phyloP scores from a whole-genome alignment of 2,888 invertebrate genomes.

The Tachina lurida region DNA sequence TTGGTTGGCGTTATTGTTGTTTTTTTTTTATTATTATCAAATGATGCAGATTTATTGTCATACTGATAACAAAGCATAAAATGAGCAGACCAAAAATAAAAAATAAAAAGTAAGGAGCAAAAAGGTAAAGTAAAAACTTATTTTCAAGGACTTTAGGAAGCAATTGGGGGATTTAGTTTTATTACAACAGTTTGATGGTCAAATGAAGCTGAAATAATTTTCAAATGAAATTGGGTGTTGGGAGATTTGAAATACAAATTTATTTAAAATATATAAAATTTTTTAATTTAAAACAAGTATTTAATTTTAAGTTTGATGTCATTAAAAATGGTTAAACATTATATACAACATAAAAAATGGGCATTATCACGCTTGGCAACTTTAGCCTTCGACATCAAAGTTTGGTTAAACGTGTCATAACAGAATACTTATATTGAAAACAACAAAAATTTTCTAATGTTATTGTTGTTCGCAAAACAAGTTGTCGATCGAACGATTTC shows the following conservation, averaged over 20 bases:
- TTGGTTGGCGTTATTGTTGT: constrained; percentile 27
- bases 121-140: constrained; percentile 36
- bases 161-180: constrained; percentile 49
- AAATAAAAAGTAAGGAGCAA: background rate
- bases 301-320: no score
- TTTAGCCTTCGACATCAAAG: no score
- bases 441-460: no score
- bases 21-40: constrained; percentile 44
- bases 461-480: no score
- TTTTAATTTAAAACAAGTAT: background rate
- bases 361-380: no score
- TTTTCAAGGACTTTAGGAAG: constrained; percentile 43
- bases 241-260: background rate
- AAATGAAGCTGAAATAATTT: constrained; percentile 48
- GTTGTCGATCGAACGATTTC: no score
- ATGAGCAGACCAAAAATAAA: background rate
- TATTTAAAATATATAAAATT: background rate
- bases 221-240: background rate
- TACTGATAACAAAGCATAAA: constrained; percentile 30
- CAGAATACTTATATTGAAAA: no score
- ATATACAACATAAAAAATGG: no score
- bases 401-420: no score
- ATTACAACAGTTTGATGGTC: constrained; percentile 12
- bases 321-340: no score
- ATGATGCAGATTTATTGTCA: constrained; percentile 67